Evolutionary conservation across 1,140 invertebrate genomes (phyloP).

Genomic region (Pseudomyrmex gracilis): DNA sequence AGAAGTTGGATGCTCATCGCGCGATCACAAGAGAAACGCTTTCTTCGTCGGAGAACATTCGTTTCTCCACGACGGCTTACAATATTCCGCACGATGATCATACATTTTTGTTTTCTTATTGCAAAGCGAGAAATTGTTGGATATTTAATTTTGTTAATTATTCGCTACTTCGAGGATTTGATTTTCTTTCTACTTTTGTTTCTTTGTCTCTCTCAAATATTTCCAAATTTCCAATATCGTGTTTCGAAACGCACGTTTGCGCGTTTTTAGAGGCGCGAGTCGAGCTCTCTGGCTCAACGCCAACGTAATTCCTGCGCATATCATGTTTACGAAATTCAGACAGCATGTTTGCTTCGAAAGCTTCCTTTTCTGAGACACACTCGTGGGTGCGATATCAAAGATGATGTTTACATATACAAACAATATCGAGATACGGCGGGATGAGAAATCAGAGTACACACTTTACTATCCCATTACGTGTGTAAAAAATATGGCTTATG

Average conservation of each 20-base stretch:
- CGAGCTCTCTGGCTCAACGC: slow-evolving; percentile 43
- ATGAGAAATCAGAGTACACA: background rate
- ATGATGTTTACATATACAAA: background rate
- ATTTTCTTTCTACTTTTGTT: background rate
- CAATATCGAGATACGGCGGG: background rate
- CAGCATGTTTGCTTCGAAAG: slow-evolving; percentile 35
- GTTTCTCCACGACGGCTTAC: background rate
- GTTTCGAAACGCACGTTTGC: background rate
- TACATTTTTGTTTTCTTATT: no score
- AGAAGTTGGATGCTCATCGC: slow-evolving; percentile 14
- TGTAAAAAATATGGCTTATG: no score
- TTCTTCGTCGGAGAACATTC: slow-evolving; percentile 16
- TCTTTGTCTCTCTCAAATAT: no score
- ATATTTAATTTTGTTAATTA: background rate
- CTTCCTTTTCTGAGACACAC: background rate
- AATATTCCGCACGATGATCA: background rate
- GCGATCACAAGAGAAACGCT: slow-evolving; percentile 39
- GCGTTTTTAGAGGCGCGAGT: background rate
- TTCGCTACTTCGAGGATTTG: background rate
- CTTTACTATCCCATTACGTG: background rate
- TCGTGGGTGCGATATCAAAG: background rate
- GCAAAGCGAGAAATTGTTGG: no score
- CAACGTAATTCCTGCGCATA: slow-evolving; percentile 26
- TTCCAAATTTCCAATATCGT: slow-evolving; percentile 19
- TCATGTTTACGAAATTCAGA: slow-evolving; percentile 51